phyloP scores from a whole-genome alignment of 2,888 invertebrate species.

The Pogonocherus hispidulus region DNA sequence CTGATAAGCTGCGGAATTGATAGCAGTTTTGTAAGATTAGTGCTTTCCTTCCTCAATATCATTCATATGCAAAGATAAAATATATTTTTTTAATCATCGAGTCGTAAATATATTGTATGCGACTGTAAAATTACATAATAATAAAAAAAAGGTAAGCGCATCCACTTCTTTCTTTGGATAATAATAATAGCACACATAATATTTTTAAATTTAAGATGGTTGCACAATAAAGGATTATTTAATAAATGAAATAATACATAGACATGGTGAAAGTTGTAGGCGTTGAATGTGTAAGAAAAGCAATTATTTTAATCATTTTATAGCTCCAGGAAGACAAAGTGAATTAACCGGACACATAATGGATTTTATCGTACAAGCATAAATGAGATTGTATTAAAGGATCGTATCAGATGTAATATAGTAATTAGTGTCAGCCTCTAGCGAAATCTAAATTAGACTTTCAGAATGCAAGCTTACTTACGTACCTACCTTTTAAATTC shows the following conservation, averaged over 20 bases:
- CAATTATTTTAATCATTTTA: slow-evolving; percentile 10
- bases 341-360: slow-evolving; percentile 2
- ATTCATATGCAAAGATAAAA: too few species aligned
- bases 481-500: too few species aligned
- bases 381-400: background rate
- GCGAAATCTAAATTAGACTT: background rate
- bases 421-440: background rate
- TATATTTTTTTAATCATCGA: too few species aligned
- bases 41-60: too few species aligned
- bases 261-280: slow-evolving; percentile 2
- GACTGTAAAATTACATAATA: too few species aligned
- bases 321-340: background rate
- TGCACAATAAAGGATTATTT: background rate
- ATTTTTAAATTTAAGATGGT: background rate
- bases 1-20: too few species aligned
- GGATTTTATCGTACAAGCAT: background rate
- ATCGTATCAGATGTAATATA: background rate
- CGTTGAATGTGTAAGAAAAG: slow-evolving; percentile 12
- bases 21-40: too few species aligned
- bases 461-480: background rate
- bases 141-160: too few species aligned
- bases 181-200: background rate
- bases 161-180: background rate
- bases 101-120: too few species aligned
- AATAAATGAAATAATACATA: background rate